Percentiles rank a stretch among this genome's conserved stretches.
Conservation (phyloP, 2,888 invertebrate genomes). For the Ophioninae sp. region DNA sequence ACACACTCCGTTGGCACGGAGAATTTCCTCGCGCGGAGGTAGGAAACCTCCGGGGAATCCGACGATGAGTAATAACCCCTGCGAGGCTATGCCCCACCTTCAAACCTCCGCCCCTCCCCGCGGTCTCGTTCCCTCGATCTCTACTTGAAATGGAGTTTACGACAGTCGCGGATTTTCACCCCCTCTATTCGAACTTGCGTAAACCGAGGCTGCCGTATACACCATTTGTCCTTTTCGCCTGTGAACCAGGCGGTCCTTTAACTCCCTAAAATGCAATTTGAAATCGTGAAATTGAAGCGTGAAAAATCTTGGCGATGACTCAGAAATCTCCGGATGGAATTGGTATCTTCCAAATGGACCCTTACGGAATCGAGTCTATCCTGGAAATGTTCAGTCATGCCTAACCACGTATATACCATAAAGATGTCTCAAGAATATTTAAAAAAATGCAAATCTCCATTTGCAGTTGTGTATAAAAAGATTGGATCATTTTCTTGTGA, state of each 20-base stretch:
- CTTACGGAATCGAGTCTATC: too few species aligned
- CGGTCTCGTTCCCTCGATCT: constrained; percentile 46
- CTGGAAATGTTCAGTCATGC: too few species aligned
- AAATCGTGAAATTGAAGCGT: constrained; percentile 49
- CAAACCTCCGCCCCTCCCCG: neutral
- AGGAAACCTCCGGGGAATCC: constrained; percentile 64
- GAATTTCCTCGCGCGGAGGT: constrained; percentile 61
- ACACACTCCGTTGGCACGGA: constrained; percentile 48
- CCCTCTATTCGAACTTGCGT: constrained; percentile 20
- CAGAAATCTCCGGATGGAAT: neutral
- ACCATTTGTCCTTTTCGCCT: constrained; percentile 21
- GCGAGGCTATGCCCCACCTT: constrained; percentile 57
- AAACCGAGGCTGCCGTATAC: constrained; percentile 41
- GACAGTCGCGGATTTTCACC: constrained; percentile 64
- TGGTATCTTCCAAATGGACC: neutral
- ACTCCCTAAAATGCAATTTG: constrained; percentile 47
- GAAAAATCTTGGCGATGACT: constrained; percentile 18
- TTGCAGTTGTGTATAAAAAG: too few species aligned
- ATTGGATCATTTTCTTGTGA: too few species aligned
- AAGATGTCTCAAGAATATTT: too few species aligned
- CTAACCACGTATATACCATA: too few species aligned
- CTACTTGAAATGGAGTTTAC: constrained; percentile 54
- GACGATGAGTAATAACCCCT: constrained; percentile 71
- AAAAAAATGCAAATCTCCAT: too few species aligned
- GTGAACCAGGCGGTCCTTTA: constrained; percentile 3